Percentiles rank a stretch among this genome's conserved stretches.
phyloP scores from a whole-genome alignment of 2,113 vertebrate species.

The Pyxicephalus adspersus region DNA sequence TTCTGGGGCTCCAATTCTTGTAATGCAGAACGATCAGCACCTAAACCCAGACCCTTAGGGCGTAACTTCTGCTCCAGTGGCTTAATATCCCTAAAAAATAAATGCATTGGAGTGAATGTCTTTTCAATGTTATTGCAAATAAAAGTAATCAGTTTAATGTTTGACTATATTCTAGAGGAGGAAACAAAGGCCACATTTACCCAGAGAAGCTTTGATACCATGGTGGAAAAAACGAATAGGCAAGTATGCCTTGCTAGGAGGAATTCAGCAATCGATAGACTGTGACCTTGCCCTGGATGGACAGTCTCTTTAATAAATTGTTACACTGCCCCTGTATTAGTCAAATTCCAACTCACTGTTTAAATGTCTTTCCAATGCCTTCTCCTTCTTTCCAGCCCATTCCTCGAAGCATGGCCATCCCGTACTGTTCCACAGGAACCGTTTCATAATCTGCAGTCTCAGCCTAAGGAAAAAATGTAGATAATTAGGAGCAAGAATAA shows the following conservation, averaged over 20 bases:
- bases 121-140: too few species aligned
- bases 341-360: conserved; percentile 75
- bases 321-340: too few species aligned
- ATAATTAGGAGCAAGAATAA: background rate
- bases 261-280: too few species aligned
- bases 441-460: conserved; percentile 84
- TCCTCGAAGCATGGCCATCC: conserved; percentile 87
- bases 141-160: too few species aligned
- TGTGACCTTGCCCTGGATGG: too few species aligned
- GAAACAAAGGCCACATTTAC: too few species aligned
- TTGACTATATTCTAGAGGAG: too few species aligned
- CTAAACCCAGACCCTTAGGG: conserved; percentile 86
- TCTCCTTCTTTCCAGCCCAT: conserved; percentile 89
- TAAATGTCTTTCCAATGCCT: conserved; percentile 87
- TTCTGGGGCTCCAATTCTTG: conserved; percentile 72
- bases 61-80: conserved; percentile 80
- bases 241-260: too few species aligned
- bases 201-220: too few species aligned
- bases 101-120: background rate
- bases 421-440: conserved; percentile 85
- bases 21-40: conserved; percentile 77
- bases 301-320: too few species aligned
- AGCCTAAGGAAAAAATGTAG: conserved; percentile 64
- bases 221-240: too few species aligned
- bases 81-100: conserved; percentile 77